A percentile compares a stretch with the other conserved stretches of the same genome.
phyloP scores from a whole-genome alignment of 2,797 vertebrate species.

The Characodon lateralis region DNA sequence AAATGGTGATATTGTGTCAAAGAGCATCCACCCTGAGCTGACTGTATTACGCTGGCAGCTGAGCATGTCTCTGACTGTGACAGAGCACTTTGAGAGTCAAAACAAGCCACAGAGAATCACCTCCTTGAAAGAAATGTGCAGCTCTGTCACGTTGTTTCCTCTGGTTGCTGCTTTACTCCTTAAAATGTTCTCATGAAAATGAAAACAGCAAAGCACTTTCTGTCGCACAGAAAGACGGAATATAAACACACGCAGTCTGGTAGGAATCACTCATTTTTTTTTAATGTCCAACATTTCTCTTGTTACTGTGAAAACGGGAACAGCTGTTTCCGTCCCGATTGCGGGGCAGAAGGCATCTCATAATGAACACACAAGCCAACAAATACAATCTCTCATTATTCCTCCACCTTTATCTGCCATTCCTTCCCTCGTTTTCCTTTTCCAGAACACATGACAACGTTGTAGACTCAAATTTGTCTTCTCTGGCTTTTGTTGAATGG shows the following conservation, averaged over 20 bases:
- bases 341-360: conserved; percentile 71
- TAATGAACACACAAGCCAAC: conserved; percentile 77
- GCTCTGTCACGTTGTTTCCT: conserved; percentile 26
- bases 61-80: conserved; percentile 34
- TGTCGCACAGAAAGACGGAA: conserved; percentile 13
- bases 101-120: conserved; percentile 13
- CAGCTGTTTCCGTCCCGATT: conserved; percentile 68
- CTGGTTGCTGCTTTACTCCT: conserved; percentile 18
- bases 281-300: conserved; percentile 81
- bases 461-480: conserved; percentile 10
- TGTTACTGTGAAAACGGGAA: conserved; percentile 74
- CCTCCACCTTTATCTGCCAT: conserved; percentile 12
- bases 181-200: conserved; percentile 44
- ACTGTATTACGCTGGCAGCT: conserved; percentile 18
- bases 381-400: conserved; percentile 62
- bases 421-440: conserved; percentile 11
- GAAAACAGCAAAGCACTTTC: conserved; percentile 19
- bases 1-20: conserved; percentile 8
- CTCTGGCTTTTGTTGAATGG: conserved; percentile 6
- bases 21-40: not conserved
- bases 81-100: conserved; percentile 30
- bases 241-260: conserved; percentile 36
- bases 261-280: conserved; percentile 75
- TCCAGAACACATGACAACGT: conserved; percentile 20
- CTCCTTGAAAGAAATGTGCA: conserved; percentile 1